Conservation (phyloP, 2,113 vertebrate genomes). For the Sapajus apella region DNA sequence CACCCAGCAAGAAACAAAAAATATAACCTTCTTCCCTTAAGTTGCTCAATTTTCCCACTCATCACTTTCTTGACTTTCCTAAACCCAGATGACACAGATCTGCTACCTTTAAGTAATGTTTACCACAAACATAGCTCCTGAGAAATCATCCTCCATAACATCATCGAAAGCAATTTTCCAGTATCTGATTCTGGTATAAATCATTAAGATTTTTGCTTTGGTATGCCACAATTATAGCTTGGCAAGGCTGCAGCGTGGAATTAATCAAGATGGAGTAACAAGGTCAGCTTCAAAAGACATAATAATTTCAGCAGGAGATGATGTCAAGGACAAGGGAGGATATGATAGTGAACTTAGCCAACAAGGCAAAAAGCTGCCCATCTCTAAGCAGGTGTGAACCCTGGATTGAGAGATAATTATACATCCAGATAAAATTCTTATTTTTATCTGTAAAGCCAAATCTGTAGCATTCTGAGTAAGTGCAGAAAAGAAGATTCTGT, state of each 20-base stretch:
- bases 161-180: conserved; percentile 81
- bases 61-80: conserved; percentile 5
- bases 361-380: not conserved
- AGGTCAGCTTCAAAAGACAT: conserved; percentile 71
- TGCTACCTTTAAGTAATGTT: conserved; percentile 55
- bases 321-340: not conserved
- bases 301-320: not conserved
- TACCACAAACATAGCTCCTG: conserved; percentile 47
- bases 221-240: conserved; percentile 66
- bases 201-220: conserved; percentile 68
- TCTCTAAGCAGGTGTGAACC: not conserved
- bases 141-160: conserved; percentile 68
- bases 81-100: not conserved
- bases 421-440: not conserved
- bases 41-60: conserved; percentile 28
- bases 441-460: conserved; percentile 1
- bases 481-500: not conserved
- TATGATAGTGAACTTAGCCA: not conserved
- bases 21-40: not conserved
- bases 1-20: not conserved
- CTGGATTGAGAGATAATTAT: not conserved
- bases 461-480: not conserved
- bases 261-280: conserved; percentile 69
- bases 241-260: conserved; percentile 54
- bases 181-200: conserved; percentile 77